Conservation (phyloP, 2,888 invertebrate species). For the Tachina grossa region DNA sequence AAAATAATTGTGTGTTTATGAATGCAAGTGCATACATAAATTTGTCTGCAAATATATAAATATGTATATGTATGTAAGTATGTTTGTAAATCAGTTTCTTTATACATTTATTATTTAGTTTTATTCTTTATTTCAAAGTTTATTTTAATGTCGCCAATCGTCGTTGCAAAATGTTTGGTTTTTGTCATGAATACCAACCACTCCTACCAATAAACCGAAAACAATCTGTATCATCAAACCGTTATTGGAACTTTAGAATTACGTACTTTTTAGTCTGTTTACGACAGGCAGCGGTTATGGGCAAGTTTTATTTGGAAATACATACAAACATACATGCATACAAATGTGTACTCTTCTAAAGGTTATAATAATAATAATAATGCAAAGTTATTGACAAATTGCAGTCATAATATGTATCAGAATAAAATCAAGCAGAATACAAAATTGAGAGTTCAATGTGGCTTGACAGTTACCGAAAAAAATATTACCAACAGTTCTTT, state of each 20-base stretch:
- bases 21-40: conserved; percentile 19
- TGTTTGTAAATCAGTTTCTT: conserved; percentile 41
- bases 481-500: no score
- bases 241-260: conserved; percentile 64
- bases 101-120: conserved; percentile 21
- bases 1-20: conserved; percentile 53
- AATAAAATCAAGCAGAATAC: no score
- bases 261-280: conserved; percentile 38
- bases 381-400: neutral
- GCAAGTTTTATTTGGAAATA: conserved; percentile 5
- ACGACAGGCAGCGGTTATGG: neutral
- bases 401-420: no score
- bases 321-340: neutral
- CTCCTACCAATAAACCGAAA: conserved; percentile 45
- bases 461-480: no score
- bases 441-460: no score
- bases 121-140: conserved; percentile 48
- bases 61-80: neutral
- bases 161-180: conserved; percentile 56
- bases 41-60: neutral
- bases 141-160: conserved; percentile 50
- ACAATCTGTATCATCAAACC: conserved; percentile 53
- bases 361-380: neutral
- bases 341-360: no score
- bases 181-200: conserved; percentile 58